Evolutionary conservation across 64 coral and sea anemone species (phyloP), one percentile per base, ranked within the genome.

Genomic region (Catalaphyllia jardinei): DNA sequence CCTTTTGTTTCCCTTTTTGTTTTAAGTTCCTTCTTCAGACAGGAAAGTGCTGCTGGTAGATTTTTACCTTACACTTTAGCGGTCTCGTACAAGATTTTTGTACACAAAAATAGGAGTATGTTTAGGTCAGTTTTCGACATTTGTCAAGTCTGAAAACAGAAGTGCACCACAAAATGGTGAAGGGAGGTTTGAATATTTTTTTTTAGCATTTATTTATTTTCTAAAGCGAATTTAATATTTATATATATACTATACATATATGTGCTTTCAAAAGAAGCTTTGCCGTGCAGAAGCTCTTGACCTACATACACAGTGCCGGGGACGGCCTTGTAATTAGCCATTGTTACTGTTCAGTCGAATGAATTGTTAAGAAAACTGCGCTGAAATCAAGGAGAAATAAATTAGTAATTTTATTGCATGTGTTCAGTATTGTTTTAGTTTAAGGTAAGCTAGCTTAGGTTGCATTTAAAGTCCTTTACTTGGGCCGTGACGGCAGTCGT

Each of bases 201-300:
- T 77, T 19, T 22, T 62, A 83, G 27, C 18, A 38, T 85, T 29
- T 85, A 85, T 85, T 85, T 85, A 85, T 85, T 85, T 85, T 71
- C 81, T 85, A 71, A 69, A 85, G 81, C 63, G 67, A 85, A 85
- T 67, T 85, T 24, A 71, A 71, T 85, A 85, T 85, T 85, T 85
- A 85, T 85, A 71, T 85, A 50, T 57, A 71, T 71, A 42, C 63
- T 57, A 71, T 71, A 42, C 63, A 69, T 71, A 49, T 71, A 71
- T 71, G 38, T 67, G 80, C 80, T 80, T 31, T 80, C n/a, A 46
- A 7, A 67, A 64, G 8, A 67, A 35, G 59, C 59, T 83, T 83
- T 83, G 18, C 31, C 15, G 62, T 83, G 80, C 80, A 20, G 31
- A 83, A 67, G 60, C 20, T 69, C 63, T 11, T 3, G 10, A 42